Conservation (phyloP, 2,113 vertebrate species). For the Onychostruthus taczanowskii region DNA sequence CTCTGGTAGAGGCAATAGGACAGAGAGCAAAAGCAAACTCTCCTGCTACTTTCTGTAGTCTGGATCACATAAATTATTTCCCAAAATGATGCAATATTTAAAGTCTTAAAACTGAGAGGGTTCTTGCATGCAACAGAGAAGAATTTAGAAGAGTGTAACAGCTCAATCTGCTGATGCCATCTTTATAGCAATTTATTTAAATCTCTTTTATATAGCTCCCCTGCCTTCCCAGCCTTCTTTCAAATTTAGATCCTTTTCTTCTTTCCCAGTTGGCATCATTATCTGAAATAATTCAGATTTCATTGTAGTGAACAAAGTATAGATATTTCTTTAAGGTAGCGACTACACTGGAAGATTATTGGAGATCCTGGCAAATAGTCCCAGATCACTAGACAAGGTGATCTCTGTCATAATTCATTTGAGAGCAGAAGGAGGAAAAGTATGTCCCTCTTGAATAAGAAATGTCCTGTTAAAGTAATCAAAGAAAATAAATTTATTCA, state of each 20-base stretch:
- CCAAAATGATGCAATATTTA: background rate
- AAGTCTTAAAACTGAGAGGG: background rate
- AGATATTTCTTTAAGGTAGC: conserved; percentile 16
- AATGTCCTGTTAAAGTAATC: conserved; percentile 22
- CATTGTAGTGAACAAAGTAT: conserved; percentile 1
- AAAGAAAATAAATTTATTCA: conserved; percentile 22
- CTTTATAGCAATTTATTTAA: conserved; percentile 6
- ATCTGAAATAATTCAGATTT: conserved; percentile 44
- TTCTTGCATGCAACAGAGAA: background rate
- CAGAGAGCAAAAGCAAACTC: background rate
- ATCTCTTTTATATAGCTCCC: background rate
- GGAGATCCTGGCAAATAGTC: conserved; percentile 6
- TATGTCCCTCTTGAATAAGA: background rate
- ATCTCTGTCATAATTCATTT: conserved; percentile 22
- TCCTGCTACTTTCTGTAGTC: background rate
- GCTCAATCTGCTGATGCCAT: conserved; percentile 23
- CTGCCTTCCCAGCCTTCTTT: background rate
- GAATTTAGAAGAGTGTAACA: background rate
- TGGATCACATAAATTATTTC: background rate
- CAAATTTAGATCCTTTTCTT: conserved; percentile 23
- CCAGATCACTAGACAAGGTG: conserved; percentile 11
- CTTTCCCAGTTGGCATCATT: conserved; percentile 45
- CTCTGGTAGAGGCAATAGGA: background rate
- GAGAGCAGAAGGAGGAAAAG: background rate
- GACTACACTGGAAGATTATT: background rate